These are phyloP conservation scores for Ditula angustiorana DNA, from an alignment of 2,888 invertebrate genomes.

Conservation along the genomic window DNA sequence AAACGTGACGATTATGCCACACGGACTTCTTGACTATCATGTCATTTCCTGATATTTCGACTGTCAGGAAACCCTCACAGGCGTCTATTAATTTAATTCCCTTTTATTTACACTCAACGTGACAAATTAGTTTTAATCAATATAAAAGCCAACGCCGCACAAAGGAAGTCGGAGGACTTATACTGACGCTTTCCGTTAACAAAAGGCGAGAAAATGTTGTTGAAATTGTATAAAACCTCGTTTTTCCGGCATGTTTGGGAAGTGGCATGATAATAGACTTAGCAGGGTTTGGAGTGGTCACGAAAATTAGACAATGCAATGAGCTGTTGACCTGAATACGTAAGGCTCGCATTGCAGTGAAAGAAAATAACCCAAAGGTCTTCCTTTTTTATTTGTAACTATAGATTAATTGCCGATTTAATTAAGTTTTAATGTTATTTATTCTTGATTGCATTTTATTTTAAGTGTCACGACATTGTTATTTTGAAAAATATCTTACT, in stretches of 20 bases:
- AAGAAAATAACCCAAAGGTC: not conserved
- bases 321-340: slow-evolving; percentile 1
- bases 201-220: slow-evolving; percentile 27
- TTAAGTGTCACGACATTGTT: no score
- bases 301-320: slow-evolving; percentile 20
- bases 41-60: no score
- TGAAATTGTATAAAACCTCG: slow-evolving; percentile 25
- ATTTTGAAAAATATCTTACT: no score
- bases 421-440: no score
- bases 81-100: slow-evolving; percentile 6
- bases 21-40: no score
- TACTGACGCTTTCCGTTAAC: slow-evolving; percentile 9
- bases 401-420: no score
- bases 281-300: slow-evolving; percentile 6
- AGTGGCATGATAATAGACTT: slow-evolving; percentile 24
- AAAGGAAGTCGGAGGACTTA: slow-evolving; percentile 17
- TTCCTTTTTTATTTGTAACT: no score
- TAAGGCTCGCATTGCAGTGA: not conserved
- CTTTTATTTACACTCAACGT: slow-evolving; percentile 26
- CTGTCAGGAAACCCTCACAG: not conserved
- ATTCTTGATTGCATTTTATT: no score
- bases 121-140: slow-evolving; percentile 33
- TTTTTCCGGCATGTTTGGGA: slow-evolving; percentile 21
- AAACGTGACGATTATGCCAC: no score
- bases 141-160: slow-evolving; percentile 39